Evolutionary conservation across 2,888 invertebrate species (phyloP).

Genomic region (Ectemnius continuus): DNA sequence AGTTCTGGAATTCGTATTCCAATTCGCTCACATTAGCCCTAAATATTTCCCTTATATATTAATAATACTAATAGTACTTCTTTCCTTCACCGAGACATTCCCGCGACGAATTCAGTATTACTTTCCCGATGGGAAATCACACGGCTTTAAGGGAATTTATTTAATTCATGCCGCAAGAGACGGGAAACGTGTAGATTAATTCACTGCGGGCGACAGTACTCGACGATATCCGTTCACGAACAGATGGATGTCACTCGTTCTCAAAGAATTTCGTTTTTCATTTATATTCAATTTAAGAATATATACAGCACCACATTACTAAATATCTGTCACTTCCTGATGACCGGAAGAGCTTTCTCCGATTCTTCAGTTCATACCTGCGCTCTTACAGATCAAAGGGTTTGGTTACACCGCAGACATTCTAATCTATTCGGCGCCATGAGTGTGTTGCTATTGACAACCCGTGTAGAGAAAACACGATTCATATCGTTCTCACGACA

Average conservation of each 20-base stretch:
- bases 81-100: too few species aligned
- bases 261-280: constrained; percentile 2
- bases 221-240: too few species aligned
- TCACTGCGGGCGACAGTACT: too few species aligned
- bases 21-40: too few species aligned
- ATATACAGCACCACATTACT: neutral
- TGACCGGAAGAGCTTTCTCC: neutral
- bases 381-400: constrained; percentile 22
- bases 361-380: constrained; percentile 15
- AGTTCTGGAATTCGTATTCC: too few species aligned
- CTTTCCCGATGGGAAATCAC: too few species aligned
- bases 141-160: too few species aligned
- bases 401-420: constrained; percentile 52
- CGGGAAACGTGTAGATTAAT: too few species aligned
- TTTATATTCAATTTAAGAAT: constrained; percentile 13
- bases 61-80: too few species aligned
- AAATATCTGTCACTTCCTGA: neutral
- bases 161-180: too few species aligned
- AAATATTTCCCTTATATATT: too few species aligned
- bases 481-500: constrained; percentile 32
- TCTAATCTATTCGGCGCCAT: constrained; percentile 69
- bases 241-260: neutral
- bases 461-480: constrained; percentile 35
- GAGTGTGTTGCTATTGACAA: constrained; percentile 41
- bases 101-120: too few species aligned